Conservation (phyloP, 2,797 vertebrate genomes). For the Rhinoraja longicauda region DNA sequence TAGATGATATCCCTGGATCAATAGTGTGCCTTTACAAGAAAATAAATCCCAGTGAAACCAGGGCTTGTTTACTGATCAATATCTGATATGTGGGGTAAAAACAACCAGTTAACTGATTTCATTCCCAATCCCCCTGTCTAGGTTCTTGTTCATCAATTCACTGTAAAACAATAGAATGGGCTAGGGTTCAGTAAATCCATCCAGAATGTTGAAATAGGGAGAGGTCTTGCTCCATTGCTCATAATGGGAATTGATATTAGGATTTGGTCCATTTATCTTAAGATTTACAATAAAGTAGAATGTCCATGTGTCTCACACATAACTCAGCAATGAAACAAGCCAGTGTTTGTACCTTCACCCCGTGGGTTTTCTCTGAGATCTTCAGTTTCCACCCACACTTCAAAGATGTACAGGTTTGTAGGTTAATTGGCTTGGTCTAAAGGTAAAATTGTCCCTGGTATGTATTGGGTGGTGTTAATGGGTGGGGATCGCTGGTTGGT, state of each 20-base stretch:
- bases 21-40: background rate
- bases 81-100: background rate
- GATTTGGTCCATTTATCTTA: background rate
- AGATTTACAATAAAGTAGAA: too few relatives aligned
- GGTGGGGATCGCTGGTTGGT: too few relatives aligned
- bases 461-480: too few relatives aligned
- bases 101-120: background rate
- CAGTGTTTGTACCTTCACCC: too few relatives aligned
- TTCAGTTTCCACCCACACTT: too few relatives aligned
- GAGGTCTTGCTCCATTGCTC: background rate
- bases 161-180: background rate
- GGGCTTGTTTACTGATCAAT: background rate
- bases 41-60: background rate
- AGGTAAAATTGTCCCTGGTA: too few relatives aligned
- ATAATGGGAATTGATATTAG: background rate
- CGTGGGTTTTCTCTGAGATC: too few relatives aligned
- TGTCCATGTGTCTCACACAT: too few relatives aligned
- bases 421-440: too few relatives aligned
- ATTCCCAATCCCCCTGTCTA: background rate
- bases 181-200: background rate
- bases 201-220: background rate
- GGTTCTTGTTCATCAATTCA: slow-evolving; percentile 2
- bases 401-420: too few relatives aligned
- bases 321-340: too few relatives aligned
- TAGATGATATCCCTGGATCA: background rate